These are phyloP conservation scores for Rhabditoides inermis DNA, from an alignment of 2,888 invertebrate species.

Conservation along the genomic window DNA sequence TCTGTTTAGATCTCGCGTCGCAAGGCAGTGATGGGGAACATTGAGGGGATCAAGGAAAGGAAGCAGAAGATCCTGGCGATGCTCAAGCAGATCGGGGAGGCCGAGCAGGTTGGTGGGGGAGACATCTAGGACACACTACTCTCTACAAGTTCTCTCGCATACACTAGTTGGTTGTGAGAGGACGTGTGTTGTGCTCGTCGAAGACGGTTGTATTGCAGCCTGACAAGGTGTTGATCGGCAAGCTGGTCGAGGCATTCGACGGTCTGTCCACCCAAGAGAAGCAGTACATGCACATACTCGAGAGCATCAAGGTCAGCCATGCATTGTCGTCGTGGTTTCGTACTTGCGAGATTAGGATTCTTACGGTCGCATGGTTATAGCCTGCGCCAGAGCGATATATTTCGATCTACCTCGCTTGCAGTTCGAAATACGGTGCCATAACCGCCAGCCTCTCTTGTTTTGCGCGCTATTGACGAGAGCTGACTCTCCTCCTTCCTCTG, in stretches of 20 bases:
- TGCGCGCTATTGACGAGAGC: too few relatives aligned
- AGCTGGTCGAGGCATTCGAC: constrained; percentile 36
- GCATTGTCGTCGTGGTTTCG: too few relatives aligned
- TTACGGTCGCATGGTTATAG: too few relatives aligned
- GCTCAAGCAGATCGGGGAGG: constrained; percentile 12
- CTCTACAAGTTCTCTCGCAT: neutral
- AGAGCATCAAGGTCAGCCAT: constrained; percentile 32
- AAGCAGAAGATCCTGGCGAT: constrained; percentile 21
- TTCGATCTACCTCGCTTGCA: too few relatives aligned
- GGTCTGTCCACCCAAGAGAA: constrained; percentile 35
- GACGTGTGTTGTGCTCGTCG: too few relatives aligned
- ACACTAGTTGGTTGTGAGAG: too few relatives aligned
- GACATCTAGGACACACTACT: neutral
- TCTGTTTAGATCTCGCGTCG: constrained; percentile 25
- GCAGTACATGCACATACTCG: constrained; percentile 38
- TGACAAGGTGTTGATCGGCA: constrained; percentile 25
- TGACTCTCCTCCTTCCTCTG: too few relatives aligned
- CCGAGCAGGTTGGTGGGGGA: constrained; percentile 16
- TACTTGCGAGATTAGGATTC: too few relatives aligned
- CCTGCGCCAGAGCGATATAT: too few relatives aligned
- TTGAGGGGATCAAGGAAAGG: constrained; percentile 25
- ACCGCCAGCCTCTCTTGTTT: too few relatives aligned
- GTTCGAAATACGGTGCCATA: too few relatives aligned
- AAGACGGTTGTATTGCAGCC: constrained; percentile 18
- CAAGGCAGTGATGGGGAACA: constrained; percentile 18